Conservation (phyloP, 2,113 vertebrate species). For the Picathartes gymnocephalus region DNA sequence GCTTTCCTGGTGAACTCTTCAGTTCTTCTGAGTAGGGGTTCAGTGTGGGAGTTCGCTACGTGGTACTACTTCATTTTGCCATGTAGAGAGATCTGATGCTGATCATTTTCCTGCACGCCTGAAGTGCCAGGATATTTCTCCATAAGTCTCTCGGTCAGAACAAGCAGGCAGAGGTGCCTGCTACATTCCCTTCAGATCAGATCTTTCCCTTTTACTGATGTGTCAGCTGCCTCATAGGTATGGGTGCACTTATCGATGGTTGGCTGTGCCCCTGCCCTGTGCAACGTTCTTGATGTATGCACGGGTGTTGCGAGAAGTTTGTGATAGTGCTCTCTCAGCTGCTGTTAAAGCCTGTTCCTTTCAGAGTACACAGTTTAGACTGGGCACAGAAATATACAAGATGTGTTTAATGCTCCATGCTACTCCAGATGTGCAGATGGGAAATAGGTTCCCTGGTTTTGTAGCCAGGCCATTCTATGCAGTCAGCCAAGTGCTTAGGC, state of each 20-base stretch:
- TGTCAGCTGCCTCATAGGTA: background rate
- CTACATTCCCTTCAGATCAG: background rate
- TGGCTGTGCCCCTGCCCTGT: background rate
- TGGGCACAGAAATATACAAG: background rate
- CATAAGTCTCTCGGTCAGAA: background rate
- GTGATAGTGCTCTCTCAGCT: background rate
- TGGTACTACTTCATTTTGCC: background rate
- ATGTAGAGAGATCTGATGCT: background rate
- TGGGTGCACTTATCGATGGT: fast-evolving
- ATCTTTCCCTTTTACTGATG: background rate
- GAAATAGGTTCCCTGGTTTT: background rate
- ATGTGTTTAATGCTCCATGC: background rate
- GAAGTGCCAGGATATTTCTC: background rate
- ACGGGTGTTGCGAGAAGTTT: background rate
- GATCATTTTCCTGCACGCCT: fast-evolving
- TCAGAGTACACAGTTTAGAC: background rate
- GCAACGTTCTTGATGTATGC: background rate
- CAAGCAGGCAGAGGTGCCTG: background rate
- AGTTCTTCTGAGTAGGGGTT: background rate
- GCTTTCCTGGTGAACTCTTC: background rate
- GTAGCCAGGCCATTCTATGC: background rate
- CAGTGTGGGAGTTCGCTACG: background rate
- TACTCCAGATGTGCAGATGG: fast-evolving
- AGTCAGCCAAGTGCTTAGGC: background rate
- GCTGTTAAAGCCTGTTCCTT: background rate